Evolutionary conservation across 2,797 vertebrate genomes (phyloP), one percentile per base, ranked within the genome.

Genomic region (Chelmon rostratus): DNA sequence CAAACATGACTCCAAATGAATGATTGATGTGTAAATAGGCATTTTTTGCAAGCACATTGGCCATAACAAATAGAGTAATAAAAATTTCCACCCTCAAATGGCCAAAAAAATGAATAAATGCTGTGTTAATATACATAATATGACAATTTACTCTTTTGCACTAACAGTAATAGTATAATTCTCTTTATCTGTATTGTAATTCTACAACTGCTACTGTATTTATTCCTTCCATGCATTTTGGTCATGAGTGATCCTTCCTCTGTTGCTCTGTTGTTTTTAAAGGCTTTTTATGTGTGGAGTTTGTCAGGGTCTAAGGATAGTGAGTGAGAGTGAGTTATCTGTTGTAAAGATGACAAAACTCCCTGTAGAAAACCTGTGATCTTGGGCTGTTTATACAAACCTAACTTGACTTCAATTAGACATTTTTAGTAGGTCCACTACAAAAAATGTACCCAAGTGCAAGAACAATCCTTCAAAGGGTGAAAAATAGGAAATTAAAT

Each of bases 371-470:
- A 68, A 15, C 23, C 10, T 31, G 12, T 15, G 11, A 56, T n/a
- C 44, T 10, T 9, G 21, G 4, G 25, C 11, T 5, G 23, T 66
- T 59, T 42, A 37, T 15, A 54, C 33, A 56, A 35, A 35, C 33
- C 33, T 21, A 40, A 49, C 47, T 46, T 62, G 13, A 62, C 46
- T 50, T 35, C 57, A 54, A 58, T 58, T 33, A 56, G 21, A 31
- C 38, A 6, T 15, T 56, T 75, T 44, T 21, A 63, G 16, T 7
- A 23, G 63, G 37, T 59, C 28, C 53, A 64, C 37, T 13, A 3
- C 23, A 80, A 65, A 68, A 33, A 23, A 46, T 64, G 10, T 13
- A 21, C 31, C 46, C 37, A 62, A 25, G 21, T 47, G 49, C 19
- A 71, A n/a, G n/a, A 23, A 35, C 6, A 42, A 35, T 58, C 50